Percentiles rank a stretch among this genome's conserved stretches.
Conservation (phyloP, 2,797 vertebrate genomes). For the Ctenosaura bakeri region DNA sequence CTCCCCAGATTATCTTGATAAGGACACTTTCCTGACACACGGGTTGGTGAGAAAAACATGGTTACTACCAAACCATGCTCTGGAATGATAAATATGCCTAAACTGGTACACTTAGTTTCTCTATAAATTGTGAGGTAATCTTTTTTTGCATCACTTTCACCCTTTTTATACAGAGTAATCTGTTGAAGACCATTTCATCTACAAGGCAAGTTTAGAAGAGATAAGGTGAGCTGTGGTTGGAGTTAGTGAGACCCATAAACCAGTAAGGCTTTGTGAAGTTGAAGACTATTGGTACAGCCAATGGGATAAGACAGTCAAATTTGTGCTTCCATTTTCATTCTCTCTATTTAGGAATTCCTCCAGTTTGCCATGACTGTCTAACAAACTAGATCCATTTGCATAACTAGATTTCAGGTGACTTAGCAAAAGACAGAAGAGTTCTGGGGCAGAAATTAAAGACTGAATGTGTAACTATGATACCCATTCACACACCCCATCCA, state of each 20-base stretch:
- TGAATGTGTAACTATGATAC: too few species aligned
- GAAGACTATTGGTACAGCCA: not conserved
- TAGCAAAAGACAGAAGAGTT: not conserved
- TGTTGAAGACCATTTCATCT: constrained; percentile 52
- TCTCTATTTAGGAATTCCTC: not conserved
- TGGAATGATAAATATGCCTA: too few species aligned
- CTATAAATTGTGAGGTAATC: too few species aligned
- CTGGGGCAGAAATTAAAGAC: too few species aligned
- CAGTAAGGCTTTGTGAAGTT: too few species aligned
- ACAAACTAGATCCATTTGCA: not conserved
- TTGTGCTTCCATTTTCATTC: not conserved
- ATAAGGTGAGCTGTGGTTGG: constrained; percentile 41
- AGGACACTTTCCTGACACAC: too few species aligned
- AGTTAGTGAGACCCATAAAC: not conserved
- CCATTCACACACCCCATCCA: too few species aligned
- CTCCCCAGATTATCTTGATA: not conserved
- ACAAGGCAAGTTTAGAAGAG: constrained; percentile 64
- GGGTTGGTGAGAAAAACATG: too few species aligned
- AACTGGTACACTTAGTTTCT: too few species aligned
- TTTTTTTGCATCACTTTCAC: not conserved
- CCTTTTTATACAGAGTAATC: not conserved
- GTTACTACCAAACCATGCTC: too few species aligned
- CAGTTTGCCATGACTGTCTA: not conserved
- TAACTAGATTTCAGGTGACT: not conserved
- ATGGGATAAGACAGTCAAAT: not conserved